These are phyloP conservation scores for Progne subis DNA, from an alignment of 2,113 vertebrate species.

Conservation along the genomic window DNA sequence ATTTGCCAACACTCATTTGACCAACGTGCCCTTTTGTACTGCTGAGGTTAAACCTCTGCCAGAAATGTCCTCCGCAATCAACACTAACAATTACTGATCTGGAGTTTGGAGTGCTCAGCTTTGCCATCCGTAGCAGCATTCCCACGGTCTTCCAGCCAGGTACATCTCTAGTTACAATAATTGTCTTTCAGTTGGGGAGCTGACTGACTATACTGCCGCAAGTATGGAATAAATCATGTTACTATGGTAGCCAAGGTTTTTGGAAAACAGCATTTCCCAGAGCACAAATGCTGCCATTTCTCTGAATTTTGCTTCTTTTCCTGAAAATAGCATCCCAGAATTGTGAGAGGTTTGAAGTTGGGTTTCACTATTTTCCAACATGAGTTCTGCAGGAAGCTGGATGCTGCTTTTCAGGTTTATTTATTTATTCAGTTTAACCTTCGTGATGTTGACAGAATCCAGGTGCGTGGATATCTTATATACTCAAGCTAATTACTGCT, in stretches of 20 bases:
- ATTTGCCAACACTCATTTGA: slow-evolving; percentile 17
- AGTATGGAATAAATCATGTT: slow-evolving; percentile 62
- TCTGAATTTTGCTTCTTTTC: slow-evolving; percentile 48
- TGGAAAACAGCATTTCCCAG: slow-evolving; percentile 59
- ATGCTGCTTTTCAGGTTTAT: background rate
- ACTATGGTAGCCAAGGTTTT: slow-evolving; percentile 73
- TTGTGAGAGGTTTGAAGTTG: background rate
- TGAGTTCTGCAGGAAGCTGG: background rate
- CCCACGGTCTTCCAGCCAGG: slow-evolving; percentile 28
- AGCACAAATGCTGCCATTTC: slow-evolving; percentile 64
- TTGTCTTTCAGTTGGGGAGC: slow-evolving; percentile 41
- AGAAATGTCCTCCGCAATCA: background rate
- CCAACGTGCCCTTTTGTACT: background rate
- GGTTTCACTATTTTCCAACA: background rate
- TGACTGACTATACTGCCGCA: slow-evolving; percentile 49
- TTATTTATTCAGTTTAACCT: slow-evolving; percentile 16
- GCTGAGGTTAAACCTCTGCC: slow-evolving; percentile 13
- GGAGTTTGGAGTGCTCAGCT: background rate
- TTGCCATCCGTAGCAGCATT: background rate
- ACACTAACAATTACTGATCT: background rate
- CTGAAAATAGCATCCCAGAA: slow-evolving; percentile 34
- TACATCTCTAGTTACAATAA: slow-evolving; percentile 40
- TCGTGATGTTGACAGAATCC: background rate
- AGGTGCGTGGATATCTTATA: background rate
- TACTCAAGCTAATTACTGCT: background rate